Evolutionary conservation across 2,888 invertebrate genomes (phyloP).

Genomic region (Epirrita christyi): DNA sequence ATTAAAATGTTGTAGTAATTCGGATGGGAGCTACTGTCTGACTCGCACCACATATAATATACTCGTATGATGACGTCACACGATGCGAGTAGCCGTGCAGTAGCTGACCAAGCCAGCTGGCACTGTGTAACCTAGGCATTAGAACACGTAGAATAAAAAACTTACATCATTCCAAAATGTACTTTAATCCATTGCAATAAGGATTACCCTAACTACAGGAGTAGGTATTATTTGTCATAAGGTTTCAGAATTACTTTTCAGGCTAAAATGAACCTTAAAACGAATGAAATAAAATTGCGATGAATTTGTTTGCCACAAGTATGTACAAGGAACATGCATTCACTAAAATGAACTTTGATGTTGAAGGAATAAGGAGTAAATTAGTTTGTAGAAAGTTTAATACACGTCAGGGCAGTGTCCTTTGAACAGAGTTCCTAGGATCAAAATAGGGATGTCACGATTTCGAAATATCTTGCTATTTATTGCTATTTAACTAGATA

Average conservation of each 20-base stretch:
- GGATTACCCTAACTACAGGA: not conserved
- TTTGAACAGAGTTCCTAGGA: constrained; percentile 74
- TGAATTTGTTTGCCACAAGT: constrained; percentile 14
- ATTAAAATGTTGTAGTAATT: no score
- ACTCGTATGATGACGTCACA: no score
- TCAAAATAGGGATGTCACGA: constrained; percentile 75
- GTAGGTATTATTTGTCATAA: no score
- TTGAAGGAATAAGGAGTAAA: constrained; percentile 37
- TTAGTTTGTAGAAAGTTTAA: constrained; percentile 45
- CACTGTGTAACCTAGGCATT: no score
- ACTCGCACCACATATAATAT: no score
- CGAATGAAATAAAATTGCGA: constrained; percentile 29
- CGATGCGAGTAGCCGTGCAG: no score
- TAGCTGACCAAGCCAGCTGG: no score
- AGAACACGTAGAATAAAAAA: constrained; percentile 69
- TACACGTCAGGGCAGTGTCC: constrained; percentile 70
- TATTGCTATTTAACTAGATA: constrained; percentile 36
- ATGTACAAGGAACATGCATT: constrained; percentile 47
- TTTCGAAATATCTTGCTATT: constrained; percentile 57
- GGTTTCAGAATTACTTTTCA: not conserved
- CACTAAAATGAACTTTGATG: constrained; percentile 39
- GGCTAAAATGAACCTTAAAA: constrained; percentile 10
- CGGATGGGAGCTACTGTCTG: no score
- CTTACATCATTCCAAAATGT: constrained; percentile 50
- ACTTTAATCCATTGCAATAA: constrained; percentile 35